Base-by-base conservation (phyloP, 2,888 invertebrate species). In the Merodon equestris region DNA sequence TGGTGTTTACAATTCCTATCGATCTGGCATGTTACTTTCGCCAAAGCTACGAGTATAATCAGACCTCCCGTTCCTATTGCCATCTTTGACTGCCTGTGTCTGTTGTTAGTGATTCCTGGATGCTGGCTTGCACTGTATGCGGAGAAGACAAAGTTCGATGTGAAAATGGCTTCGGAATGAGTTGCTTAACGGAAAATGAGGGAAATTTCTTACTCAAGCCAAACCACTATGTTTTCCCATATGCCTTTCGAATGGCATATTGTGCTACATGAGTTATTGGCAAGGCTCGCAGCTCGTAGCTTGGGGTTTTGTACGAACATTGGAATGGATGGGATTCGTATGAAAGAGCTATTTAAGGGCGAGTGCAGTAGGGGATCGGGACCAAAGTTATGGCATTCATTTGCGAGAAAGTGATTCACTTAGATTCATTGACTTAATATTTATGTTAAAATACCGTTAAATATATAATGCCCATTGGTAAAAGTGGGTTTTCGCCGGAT, bases 241-340 rank as follows among this genome's bases (percentile, higher is more conserved):
- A 68, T 73, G 79, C 63, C 68, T 54, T 73, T 15, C 50, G 15
- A 56, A 73, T 73, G 79, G 58, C 79, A 79, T 79, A 79, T 79
- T 79, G 79, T 64, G 68, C 70, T 68, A 74, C 79, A 79, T 79
- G 74, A 79, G 64, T 79, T 79, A 74, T 79, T 79, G 74, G 73
- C n/a, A 54, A 53, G 60, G 50, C 70, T 64, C 27, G 27, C 7
- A 27, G 27, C 27, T 27, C 27, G 27, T 27, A 27, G 27, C 27
- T 27, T 27, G 27, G 27, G 27, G 27, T 27, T 27, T 27, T 27
- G 7, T 7, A n/a, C n/a, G n/a, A 10, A n/a, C 42, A 42, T 1
- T 42, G 42, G 4, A 42, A 5, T 42, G 42, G n/a, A n/a, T 42
- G 42, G 27, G 27, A 27, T 27, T 27, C 27, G 27, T 27, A 27